A percentile compares a stretch with the other conserved stretches of the same genome.
Evolutionary conservation across 2,113 vertebrate genomes (phyloP).

Genomic region (Erinaceus europaeus): DNA sequence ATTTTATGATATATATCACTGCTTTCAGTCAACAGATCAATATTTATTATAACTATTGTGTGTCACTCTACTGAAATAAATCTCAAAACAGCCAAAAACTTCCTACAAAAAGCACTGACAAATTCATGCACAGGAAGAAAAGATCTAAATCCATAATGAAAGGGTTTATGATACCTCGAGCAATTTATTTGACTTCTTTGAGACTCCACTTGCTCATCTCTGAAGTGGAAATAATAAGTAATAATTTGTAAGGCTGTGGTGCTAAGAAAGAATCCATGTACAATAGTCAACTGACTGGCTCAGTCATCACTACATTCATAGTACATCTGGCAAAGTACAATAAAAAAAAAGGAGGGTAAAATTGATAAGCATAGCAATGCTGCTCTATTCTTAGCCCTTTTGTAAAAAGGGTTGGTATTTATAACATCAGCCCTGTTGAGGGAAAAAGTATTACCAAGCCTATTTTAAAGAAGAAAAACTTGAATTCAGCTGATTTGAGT

Average conservation of each 20-base stretch:
- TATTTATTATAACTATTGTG: background rate
- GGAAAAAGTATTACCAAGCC: background rate
- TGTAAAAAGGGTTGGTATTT: background rate
- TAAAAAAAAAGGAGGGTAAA: background rate
- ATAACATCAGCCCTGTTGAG: background rate
- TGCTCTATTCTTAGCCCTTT: background rate
- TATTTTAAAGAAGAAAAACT: background rate
- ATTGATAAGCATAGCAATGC: background rate
- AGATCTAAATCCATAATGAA: conserved; percentile 21
- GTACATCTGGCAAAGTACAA: conserved; percentile 28
- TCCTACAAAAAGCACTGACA: conserved; percentile 1
- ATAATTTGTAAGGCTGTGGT: background rate
- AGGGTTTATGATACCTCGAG: background rate
- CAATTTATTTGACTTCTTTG: background rate
- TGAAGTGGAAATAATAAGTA: background rate
- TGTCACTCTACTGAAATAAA: background rate
- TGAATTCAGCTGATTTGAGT: background rate
- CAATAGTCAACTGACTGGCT: background rate
- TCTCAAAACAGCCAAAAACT: background rate
- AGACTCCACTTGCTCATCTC: conserved; percentile 27
- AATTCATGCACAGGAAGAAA: background rate
- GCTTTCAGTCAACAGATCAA: background rate
- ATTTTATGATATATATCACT: background rate
- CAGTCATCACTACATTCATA: background rate
- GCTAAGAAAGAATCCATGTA: background rate